phyloP scores from a whole-genome alignment of 2,113 vertebrate genomes.

The Dipodomys stephensi region DNA sequence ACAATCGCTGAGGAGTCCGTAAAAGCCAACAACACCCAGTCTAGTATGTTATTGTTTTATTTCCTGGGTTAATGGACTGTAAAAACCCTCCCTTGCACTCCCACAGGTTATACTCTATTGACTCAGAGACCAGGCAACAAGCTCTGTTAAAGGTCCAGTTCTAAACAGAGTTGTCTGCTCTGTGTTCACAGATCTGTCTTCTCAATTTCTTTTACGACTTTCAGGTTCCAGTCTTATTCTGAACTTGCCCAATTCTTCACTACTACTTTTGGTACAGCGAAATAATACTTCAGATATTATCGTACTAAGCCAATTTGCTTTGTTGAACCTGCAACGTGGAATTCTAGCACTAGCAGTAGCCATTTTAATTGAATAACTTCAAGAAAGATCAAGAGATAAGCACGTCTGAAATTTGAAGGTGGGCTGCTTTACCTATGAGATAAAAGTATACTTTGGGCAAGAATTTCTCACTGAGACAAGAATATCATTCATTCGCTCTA shows the following conservation, averaged over 20 bases:
- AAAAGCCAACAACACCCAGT: conserved; percentile 70
- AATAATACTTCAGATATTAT: not conserved
- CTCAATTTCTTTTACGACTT: not conserved
- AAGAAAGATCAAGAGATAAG: not conserved
- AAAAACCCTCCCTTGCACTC: conserved; percentile 66
- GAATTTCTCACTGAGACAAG: not conserved
- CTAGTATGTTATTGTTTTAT: conserved; percentile 67
- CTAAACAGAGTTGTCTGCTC: not conserved
- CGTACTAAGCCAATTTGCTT: not conserved
- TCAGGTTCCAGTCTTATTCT: not conserved
- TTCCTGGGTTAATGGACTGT: conserved; percentile 75
- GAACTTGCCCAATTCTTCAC: not conserved
- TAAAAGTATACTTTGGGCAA: conserved; percentile 1
- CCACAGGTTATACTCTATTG: conserved; percentile 63
- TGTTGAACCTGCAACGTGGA: not conserved
- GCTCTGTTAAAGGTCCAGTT: not conserved
- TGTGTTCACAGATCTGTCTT: not conserved
- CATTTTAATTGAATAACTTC: not conserved
- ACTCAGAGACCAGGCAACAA: conserved; percentile 10
- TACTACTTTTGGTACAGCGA: conserved; percentile 12
- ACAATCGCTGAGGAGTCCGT: conserved; percentile 58
- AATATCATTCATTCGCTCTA: not conserved
- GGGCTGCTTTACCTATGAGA: not conserved
- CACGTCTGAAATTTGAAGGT: conserved; percentile 37
- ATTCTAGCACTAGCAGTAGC: not conserved